A percentile compares a stretch with the other conserved stretches of the same genome.
Evolutionary conservation across 2,113 vertebrate genomes (phyloP).

Genomic region (Nesospiza acunhae): DNA sequence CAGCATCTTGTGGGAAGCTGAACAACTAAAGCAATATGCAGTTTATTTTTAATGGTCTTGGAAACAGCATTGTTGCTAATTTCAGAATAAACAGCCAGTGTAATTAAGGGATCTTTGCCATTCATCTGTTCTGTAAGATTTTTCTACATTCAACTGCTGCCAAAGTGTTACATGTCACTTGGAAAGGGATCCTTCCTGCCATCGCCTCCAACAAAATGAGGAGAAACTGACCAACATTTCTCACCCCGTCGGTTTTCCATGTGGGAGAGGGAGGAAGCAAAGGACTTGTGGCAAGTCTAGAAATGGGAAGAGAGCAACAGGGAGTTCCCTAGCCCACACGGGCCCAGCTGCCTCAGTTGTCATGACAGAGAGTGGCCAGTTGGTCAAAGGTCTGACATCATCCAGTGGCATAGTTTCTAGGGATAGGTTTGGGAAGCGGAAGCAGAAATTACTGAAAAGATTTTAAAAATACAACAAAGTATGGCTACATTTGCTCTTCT

Average conservation of each 20-base stretch:
- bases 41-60: conserved; percentile 31
- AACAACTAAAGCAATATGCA: neutral
- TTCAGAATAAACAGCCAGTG: neutral
- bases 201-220: neutral
- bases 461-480: conserved; percentile 33
- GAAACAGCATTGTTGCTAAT: conserved; percentile 26
- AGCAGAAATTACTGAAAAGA: conserved; percentile 63
- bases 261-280: conserved; percentile 62
- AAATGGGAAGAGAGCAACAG: conserved; percentile 70
- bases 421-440: conserved; percentile 63
- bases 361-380: conserved; percentile 75
- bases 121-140: conserved; percentile 53
- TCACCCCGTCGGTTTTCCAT: conserved; percentile 55
- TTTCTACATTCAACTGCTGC: conserved; percentile 25
- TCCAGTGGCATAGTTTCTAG: conserved; percentile 69
- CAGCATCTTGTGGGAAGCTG: neutral
- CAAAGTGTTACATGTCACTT: neutral
- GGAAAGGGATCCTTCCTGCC: conserved; percentile 24
- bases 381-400: conserved; percentile 79
- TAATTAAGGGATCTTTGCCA: conserved; percentile 28
- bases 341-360: conserved; percentile 68
- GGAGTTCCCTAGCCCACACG: conserved; percentile 70
- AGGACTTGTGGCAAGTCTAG: conserved; percentile 63
- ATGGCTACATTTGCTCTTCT: conserved; percentile 50
- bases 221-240: conserved; percentile 79